phyloP scores from a whole-genome alignment of 35 echinoderm and acorn worm species.

The Hemicentrotus pulcherrimus region DNA sequence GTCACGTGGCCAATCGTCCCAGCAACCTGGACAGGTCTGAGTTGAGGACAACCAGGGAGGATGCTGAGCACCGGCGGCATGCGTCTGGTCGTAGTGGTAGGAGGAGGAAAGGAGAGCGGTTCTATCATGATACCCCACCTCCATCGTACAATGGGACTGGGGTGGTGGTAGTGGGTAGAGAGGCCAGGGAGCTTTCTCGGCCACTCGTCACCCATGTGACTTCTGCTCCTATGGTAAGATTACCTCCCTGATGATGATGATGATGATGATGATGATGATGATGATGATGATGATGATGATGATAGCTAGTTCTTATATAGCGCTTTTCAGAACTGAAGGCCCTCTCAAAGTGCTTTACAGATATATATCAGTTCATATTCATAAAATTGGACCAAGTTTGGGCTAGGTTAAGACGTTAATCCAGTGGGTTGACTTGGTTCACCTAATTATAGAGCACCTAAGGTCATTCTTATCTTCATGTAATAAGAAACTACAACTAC shows the following conservation, averaged over 20 bases:
- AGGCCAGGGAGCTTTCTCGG: background rate
- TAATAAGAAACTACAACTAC: too few species aligned
- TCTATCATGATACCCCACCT: constrained; percentile 8
- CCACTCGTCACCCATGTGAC: background rate
- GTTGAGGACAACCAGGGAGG: background rate
- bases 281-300: background rate
- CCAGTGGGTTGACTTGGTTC: background rate
- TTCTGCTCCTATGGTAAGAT: constrained; percentile 2
- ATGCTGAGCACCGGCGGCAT: background rate
- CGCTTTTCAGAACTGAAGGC: too few species aligned
- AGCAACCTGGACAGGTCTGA: background rate
- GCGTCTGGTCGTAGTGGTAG: background rate
- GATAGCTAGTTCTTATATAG: too few species aligned
- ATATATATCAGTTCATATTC: background rate
- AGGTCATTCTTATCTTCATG: too few species aligned
- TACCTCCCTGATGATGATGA: background rate
- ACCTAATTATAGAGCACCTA: too few species aligned
- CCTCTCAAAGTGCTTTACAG: too few species aligned
- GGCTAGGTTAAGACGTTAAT: background rate
- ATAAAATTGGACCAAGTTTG: background rate
- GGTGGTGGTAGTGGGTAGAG: background rate
- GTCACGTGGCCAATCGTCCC: background rate
- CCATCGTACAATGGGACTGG: background rate
- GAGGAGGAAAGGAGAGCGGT: background rate
- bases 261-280: background rate